These are phyloP conservation scores for Marasmarcha lunaedactyla DNA, from an alignment of 2,888 invertebrate genomes.

Conservation along the genomic window DNA sequence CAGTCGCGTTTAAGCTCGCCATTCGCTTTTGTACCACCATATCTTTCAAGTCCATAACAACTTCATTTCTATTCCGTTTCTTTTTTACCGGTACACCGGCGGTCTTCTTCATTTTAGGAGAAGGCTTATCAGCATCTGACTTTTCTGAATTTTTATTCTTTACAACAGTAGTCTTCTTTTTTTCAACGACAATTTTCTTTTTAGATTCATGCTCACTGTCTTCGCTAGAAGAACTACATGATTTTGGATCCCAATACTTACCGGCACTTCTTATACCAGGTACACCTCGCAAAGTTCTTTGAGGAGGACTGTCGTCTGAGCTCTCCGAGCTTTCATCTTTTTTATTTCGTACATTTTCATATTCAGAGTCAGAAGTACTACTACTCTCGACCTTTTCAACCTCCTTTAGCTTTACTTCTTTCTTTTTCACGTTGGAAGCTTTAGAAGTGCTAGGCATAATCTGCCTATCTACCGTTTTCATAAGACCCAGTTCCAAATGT, in stretches of 20 bases:
- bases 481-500: slow-evolving; percentile 73
- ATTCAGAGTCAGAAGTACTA: slow-evolving; percentile 60
- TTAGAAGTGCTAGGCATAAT: slow-evolving; percentile 65
- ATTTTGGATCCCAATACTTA: slow-evolving; percentile 87
- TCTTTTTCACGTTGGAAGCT: slow-evolving; percentile 47
- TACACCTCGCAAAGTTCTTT: slow-evolving; percentile 75
- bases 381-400: slow-evolving; percentile 54
- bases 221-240: slow-evolving; percentile 73
- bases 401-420: slow-evolving; percentile 49
- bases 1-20: slow-evolving; percentile 92
- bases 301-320: slow-evolving; percentile 66
- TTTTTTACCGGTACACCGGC: slow-evolving; percentile 57
- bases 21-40: slow-evolving; percentile 91
- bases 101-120: slow-evolving; percentile 55
- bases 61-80: slow-evolving; percentile 71
- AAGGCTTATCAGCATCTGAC: slow-evolving; percentile 44
- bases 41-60: slow-evolving; percentile 85
- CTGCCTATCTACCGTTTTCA: slow-evolving; percentile 59
- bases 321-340: slow-evolving; percentile 56
- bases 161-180: slow-evolving; percentile 41
- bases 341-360: slow-evolving; percentile 49
- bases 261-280: slow-evolving; percentile 82
- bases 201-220: slow-evolving; percentile 61
- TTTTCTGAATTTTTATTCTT: neutral
- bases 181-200: slow-evolving; percentile 38